These are phyloP conservation scores for Xyrichtys novacula DNA, from an alignment of 2,797 vertebrate species.

Conservation along the genomic window DNA sequence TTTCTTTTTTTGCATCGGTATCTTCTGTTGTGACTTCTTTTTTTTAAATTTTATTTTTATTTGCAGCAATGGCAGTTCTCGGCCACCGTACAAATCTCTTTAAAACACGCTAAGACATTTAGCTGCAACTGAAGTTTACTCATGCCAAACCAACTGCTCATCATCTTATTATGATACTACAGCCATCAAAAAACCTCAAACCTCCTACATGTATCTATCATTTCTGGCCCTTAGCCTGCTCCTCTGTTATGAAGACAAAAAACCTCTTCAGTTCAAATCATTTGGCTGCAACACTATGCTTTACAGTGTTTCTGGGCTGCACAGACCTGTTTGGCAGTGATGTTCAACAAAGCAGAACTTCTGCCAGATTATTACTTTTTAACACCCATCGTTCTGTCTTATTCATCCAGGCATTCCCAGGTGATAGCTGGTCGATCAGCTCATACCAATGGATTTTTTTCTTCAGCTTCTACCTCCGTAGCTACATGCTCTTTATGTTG, in stretches of 20 bases:
- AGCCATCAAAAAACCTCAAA: slow-evolving; percentile 26
- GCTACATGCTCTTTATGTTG: background rate
- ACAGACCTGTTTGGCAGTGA: slow-evolving; percentile 25
- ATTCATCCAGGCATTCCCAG: slow-evolving; percentile 40
- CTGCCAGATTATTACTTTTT: slow-evolving; percentile 25
- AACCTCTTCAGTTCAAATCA: slow-evolving; percentile 28
- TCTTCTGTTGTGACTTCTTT: too few relatives aligned
- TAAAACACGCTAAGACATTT: slow-evolving; percentile 23
- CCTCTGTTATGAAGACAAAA: slow-evolving; percentile 16
- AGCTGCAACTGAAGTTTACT: slow-evolving; percentile 2
- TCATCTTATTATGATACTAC: slow-evolving; percentile 9
- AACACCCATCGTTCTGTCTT: slow-evolving; percentile 28
- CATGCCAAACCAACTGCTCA: background rate
- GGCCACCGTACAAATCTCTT: too few relatives aligned
- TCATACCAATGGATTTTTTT: slow-evolving; percentile 16
- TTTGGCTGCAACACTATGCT: slow-evolving; percentile 14
- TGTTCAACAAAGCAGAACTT: slow-evolving; percentile 12
- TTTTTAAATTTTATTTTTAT: too few relatives aligned
- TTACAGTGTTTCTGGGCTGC: background rate
- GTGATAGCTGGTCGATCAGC: slow-evolving; percentile 20
- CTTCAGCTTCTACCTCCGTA: slow-evolving; percentile 7
- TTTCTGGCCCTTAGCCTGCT: slow-evolving; percentile 14
- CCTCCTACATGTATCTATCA: background rate
- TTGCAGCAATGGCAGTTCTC: too few relatives aligned
- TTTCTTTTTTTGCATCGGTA: too few relatives aligned